Evolutionary conservation across 2,797 vertebrate species (phyloP), one percentile per base, ranked within the genome.

Genomic region (Enteromius unitaeniatus): DNA sequence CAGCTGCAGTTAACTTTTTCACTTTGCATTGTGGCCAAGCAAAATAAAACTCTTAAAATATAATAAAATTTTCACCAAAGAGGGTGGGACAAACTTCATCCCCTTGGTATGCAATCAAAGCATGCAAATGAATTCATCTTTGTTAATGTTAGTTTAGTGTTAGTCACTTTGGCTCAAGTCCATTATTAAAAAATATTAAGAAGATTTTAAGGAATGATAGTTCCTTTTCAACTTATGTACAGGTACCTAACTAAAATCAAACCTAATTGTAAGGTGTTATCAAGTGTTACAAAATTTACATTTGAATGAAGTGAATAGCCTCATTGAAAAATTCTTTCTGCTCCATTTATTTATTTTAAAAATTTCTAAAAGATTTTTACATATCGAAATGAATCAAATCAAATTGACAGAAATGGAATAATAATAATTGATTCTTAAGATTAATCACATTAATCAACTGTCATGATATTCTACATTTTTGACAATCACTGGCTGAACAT

Each of bases 11-110:
- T 55, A n/a, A 53, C 28, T 55, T 55, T 37, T 55, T 75, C 37
- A 13, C 49, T 37, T 55, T 69, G 21, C 19, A 75, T 55, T 74
- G 28, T 37, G 49, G 49, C 28, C 28, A 53, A 34, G 19, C 19
- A 37, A 74, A 74, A 74, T 51, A 31, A 28, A 74, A 53, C 47
- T 2, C 17, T 74, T 37, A 69, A 42, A 69, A 69, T 69, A 69
- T 37, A 74, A 53, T 53, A 19, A 34, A 14, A 34, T 13, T 53
- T 53, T 74, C 31, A 31, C 49, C 55, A 75, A 75, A 55, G 72
- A 55, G 28, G 49, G 28, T 37, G 28, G 42, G 47, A 21, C 4
- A 73, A 51, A 51, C 28, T 51, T 15, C 23, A 72, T 53, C 4
- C 10, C 49, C 21, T 73, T 28, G 11, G 47, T 6, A 31, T 62